Evolutionary conservation across 2,113 vertebrate genomes (phyloP).

Genomic region (Bubo blakistoni): DNA sequence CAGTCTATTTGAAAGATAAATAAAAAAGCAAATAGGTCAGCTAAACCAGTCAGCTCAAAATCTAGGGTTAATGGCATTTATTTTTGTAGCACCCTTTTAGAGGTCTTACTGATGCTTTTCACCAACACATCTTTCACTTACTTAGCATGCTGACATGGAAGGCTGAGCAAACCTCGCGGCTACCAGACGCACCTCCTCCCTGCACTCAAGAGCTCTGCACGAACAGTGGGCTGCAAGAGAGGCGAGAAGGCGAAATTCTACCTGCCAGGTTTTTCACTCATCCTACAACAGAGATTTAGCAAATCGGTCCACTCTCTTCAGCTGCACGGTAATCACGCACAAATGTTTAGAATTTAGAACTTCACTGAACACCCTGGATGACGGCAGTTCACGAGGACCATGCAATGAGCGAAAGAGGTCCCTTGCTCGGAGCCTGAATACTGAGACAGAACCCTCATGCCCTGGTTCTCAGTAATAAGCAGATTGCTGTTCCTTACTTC

Average conservation of each 20-base stretch:
- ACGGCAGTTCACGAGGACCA: background rate
- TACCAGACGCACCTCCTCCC: background rate
- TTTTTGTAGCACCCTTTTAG: background rate
- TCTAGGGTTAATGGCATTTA: background rate
- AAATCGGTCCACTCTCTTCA: background rate
- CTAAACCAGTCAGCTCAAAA: background rate
- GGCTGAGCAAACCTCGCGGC: background rate
- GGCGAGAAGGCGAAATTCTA: background rate
- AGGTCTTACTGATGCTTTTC: background rate
- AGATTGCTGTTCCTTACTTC: background rate
- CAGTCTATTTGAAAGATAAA: background rate
- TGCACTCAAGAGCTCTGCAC: accelerated
- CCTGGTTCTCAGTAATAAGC: background rate
- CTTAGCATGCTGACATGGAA: background rate
- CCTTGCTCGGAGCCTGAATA: background rate
- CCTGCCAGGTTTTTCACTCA: background rate
- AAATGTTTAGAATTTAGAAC: background rate
- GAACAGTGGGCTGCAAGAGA: accelerated
- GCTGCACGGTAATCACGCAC: background rate
- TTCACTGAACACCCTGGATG: background rate
- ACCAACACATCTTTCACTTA: background rate
- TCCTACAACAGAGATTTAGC: background rate
- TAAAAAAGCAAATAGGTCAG: background rate
- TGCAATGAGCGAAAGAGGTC: background rate
- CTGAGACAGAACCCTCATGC: background rate